These are phyloP conservation scores for Platycnemis pennipes DNA, from an alignment of 2,888 invertebrate genomes.

Conservation along the genomic window DNA sequence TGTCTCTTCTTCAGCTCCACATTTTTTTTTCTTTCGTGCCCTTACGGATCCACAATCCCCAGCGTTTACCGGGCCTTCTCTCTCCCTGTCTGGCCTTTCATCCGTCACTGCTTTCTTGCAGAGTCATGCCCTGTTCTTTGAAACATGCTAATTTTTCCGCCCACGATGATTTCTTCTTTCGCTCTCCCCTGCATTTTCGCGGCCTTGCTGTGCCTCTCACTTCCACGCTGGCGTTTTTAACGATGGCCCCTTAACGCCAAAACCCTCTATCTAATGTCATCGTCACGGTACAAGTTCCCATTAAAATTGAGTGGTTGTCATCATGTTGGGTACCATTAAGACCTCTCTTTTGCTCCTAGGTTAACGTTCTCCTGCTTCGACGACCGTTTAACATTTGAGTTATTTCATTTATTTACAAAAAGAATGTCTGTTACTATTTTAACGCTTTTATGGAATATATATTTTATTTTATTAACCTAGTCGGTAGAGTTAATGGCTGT, in stretches of 20 bases:
- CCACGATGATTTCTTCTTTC: neutral
- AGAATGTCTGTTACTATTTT: too few relatives aligned
- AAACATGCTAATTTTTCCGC: constrained; percentile 25
- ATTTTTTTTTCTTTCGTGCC: neutral
- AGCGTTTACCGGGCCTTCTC: neutral
- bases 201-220: neutral
- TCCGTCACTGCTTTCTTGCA: neutral
- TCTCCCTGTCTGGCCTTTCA: neutral
- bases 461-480: too few relatives aligned
- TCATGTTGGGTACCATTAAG: too few relatives aligned
- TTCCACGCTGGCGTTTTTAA: neutral
- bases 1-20: neutral
- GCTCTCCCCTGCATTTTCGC: neutral
- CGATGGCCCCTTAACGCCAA: neutral
- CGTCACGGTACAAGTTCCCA: neutral
- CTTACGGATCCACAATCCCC: neutral
- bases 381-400: too few relatives aligned
- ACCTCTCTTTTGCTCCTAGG: too few relatives aligned
- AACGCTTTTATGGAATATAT: too few relatives aligned
- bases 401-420: too few relatives aligned
- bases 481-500: too few relatives aligned
- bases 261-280: neutral
- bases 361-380: too few relatives aligned
- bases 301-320: neutral
- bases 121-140: constrained; percentile 8